Conservation (phyloP, 2,797 vertebrate species). For the Gadopsis bispinosus region DNA sequence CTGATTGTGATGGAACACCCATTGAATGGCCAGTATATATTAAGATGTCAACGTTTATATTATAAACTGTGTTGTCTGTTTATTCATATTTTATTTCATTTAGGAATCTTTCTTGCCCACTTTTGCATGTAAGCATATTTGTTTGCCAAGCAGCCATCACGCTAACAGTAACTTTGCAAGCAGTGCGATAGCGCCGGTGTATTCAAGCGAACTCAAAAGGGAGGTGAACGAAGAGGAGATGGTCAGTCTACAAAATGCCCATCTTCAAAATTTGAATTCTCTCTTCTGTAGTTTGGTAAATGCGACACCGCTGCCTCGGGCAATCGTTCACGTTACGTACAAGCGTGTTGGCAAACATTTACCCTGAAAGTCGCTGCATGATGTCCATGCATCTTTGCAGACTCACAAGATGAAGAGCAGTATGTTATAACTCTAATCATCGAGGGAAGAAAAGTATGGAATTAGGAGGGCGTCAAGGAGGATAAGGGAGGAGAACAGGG, state of each 20-base stretch:
- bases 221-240: neutral
- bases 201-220: neutral
- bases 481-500: neutral
- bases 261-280: neutral
- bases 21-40: slow-evolving; percentile 83
- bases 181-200: neutral
- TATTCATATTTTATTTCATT: slow-evolving; percentile 70
- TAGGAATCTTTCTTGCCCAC: slow-evolving; percentile 36
- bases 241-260: neutral
- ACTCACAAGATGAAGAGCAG: neutral
- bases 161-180: slow-evolving; percentile 25
- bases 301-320: neutral
- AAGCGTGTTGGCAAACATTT: neutral
- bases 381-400: slow-evolving; percentile 3
- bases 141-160: slow-evolving; percentile 32
- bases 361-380: neutral
- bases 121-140: slow-evolving; percentile 65
- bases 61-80: slow-evolving; percentile 74
- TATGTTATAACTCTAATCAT: neutral
- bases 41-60: slow-evolving; percentile 83
- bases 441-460: neutral
- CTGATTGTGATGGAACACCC: slow-evolving; percentile 87
- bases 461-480: neutral
- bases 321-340: neutral
- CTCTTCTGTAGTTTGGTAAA: neutral